Percentiles rank a stretch among this genome's conserved stretches.
These are phyloP conservation scores for Heliconius erato DNA, from an alignment of 2,888 invertebrate species.

Conservation along the genomic window DNA sequence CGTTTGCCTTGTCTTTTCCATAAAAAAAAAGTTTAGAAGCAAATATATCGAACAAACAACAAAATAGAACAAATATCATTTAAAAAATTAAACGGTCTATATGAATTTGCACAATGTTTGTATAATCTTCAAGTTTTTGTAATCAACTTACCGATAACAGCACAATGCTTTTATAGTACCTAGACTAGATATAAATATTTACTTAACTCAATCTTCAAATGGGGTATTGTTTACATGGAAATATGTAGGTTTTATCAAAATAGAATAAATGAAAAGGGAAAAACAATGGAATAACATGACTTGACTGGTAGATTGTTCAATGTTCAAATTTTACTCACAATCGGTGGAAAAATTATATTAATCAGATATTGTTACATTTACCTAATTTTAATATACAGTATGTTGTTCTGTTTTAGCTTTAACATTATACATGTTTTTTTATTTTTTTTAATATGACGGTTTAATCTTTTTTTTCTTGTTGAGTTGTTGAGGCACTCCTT, in stretches of 20 bases:
- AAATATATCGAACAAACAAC: background rate
- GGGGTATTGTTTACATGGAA: background rate
- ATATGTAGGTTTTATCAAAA: background rate
- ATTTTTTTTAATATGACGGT: too few relatives aligned
- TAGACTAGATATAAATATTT: background rate
- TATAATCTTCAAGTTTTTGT: background rate
- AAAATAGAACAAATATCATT: background rate
- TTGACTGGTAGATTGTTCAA: background rate
- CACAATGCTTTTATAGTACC: background rate
- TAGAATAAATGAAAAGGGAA: background rate
- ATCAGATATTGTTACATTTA: background rate
- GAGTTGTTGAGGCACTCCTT: too few relatives aligned
- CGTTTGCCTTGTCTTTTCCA: too few relatives aligned
- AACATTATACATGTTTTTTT: background rate
- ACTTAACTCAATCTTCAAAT: background rate
- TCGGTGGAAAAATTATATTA: background rate
- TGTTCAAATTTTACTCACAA: background rate
- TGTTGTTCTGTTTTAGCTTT: too few relatives aligned
- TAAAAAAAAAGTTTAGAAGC: background rate
- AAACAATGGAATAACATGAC: too few relatives aligned
- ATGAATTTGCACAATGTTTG: too few relatives aligned
- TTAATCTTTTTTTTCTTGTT: too few relatives aligned
- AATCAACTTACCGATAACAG: background rate
- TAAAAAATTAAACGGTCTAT: background rate
- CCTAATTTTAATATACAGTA: background rate